Base-by-base conservation (phyloP, 2,113 vertebrate species). In the Cyprinodon brontotheroides region DNA sequence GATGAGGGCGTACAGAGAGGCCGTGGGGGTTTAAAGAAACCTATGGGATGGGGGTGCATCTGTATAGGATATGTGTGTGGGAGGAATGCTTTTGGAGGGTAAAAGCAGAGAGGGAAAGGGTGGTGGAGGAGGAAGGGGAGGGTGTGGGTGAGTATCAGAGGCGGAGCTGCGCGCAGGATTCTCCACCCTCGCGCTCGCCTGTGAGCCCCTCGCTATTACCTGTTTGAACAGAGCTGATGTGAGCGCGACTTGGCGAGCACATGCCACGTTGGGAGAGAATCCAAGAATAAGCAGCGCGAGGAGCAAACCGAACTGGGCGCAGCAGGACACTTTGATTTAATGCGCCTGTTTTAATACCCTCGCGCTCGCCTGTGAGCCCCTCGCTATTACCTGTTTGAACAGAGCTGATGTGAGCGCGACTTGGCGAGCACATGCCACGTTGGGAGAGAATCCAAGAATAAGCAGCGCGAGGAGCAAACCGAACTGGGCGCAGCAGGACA, bases 311-410 rank as follows among this genome's bases (percentile, higher is more conserved):
- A 57, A 11, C 22, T 29, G 37, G 22, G 50, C 65, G 59, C 65
- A 5, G 37, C 48, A 79, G 82, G 86, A 90, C 70, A 70, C 3
- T 63, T 74, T 48, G 2, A 65, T 65, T 70, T 0, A 57, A 57
- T 8, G 63, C 68, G 66, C n/a, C 50, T 40, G 15, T n/a, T n/a
- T n/a, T n/a, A n/a, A n/a, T n/a, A 72, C 83, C 80, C 82, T 74
- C 80, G 72, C 65, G 74, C 77, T 79, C 68, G 59, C 65, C 65
- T 70, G 64, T 20, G 74, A 67, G 80, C 77, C 83, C 73, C 76
- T 84, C 71, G 22, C 84, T 81, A 79, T 90, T 91, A 93, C 91
- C 92, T 91, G 91, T 91, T 89, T 65, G 62, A 68, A 62, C 84
- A 80, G 79, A 81, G 77, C 74, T 80, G 88, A 79, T 66, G 78